Percentiles rank a stretch among this genome's conserved stretches.
These are phyloP conservation scores for Cotesia congregata DNA, from an alignment of 2,888 invertebrate species.

Conservation along the genomic window DNA sequence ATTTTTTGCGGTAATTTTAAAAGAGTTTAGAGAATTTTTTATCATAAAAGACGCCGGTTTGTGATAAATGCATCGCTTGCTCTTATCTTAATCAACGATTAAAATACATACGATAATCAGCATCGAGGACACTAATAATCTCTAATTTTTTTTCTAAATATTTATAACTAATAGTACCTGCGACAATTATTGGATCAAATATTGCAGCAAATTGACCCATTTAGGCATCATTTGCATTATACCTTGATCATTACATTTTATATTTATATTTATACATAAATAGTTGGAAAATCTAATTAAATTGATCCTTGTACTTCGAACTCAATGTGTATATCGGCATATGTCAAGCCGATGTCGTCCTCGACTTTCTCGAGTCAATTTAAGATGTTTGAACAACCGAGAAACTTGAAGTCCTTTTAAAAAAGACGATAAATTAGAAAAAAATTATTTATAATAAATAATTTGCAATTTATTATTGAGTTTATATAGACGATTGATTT, in stretches of 20 bases:
- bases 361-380: slow-evolving; percentile 39
- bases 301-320: slow-evolving; percentile 59
- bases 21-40: background rate
- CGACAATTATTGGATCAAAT: too few species aligned
- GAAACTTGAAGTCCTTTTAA: background rate
- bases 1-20: too few species aligned
- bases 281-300: slow-evolving; percentile 51
- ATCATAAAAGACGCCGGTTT: slow-evolving; percentile 13
- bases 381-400: slow-evolving; percentile 16
- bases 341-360: slow-evolving; percentile 34
- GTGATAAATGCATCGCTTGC: slow-evolving; percentile 29
- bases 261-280: slow-evolving; percentile 36
- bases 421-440: background rate
- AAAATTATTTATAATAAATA: background rate
- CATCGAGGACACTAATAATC: slow-evolving; percentile 8
- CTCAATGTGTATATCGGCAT: slow-evolving; percentile 46
- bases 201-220: background rate
- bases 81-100: slow-evolving; percentile 27
- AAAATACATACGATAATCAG: background rate
- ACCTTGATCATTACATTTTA: background rate
- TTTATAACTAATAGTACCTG: background rate
- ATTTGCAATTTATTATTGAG: background rate
- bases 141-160: background rate
- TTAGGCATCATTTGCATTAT: background rate
- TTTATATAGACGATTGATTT: background rate